Evolutionary conservation across 2,113 vertebrate species (phyloP).

Genomic region (Pollachius pollachius): DNA sequence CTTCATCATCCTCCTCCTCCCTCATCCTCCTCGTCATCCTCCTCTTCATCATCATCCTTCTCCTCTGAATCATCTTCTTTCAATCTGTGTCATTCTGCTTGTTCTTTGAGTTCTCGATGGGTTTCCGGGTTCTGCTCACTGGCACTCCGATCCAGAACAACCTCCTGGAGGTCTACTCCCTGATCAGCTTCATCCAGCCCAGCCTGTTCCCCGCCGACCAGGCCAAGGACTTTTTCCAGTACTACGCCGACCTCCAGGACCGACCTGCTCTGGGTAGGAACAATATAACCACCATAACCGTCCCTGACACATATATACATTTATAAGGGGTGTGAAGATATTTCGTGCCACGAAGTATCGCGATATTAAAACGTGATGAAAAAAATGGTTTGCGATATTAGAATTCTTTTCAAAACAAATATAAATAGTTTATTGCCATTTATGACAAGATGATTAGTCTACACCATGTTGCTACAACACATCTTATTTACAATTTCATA

Average conservation of each 20-base stretch:
- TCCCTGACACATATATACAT: too few species aligned
- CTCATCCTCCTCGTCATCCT: background rate
- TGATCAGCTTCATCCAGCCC: constrained; percentile 87
- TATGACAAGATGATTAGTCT: too few species aligned
- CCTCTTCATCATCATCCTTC: accelerated
- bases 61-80: background rate
- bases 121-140: constrained; percentile 85
- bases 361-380: too few species aligned
- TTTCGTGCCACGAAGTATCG: too few species aligned
- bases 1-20: background rate
- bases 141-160: constrained; percentile 95
- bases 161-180: constrained; percentile 87
- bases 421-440: too few species aligned
- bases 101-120: constrained; percentile 76
- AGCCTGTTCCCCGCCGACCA: constrained; percentile 74
- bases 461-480: too few species aligned
- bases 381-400: too few species aligned
- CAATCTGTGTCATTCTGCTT: too few species aligned
- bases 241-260: constrained; percentile 75
- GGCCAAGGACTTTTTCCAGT: constrained; percentile 73
- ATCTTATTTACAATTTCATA: too few species aligned
- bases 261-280: constrained; percentile 74
- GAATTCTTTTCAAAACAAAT: too few species aligned
- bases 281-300: background rate
- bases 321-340: too few species aligned